Percentiles rank a stretch among this genome's conserved stretches.
Conservation (phyloP, 2,113 vertebrate genomes). For the Tetrao urogallus region DNA sequence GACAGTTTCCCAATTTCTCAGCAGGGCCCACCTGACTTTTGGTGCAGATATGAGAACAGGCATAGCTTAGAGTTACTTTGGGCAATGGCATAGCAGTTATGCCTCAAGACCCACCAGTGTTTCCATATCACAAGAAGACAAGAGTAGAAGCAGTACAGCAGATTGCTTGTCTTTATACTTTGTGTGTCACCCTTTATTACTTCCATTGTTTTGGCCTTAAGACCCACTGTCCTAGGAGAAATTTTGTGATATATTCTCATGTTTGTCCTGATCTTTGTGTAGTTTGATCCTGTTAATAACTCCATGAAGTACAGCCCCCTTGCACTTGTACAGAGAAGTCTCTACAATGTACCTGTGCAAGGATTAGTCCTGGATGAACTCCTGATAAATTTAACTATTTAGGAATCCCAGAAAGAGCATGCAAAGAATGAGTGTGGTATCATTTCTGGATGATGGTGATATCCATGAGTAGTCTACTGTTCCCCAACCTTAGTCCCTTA, state of each 20-base stretch:
- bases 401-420: neutral
- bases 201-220: neutral
- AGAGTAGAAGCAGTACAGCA: neutral
- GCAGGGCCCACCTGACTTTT: neutral
- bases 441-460: neutral
- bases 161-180: neutral
- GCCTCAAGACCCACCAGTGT: neutral
- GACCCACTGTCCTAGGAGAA: neutral
- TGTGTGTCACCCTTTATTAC: neutral
- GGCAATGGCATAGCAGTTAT: neutral
- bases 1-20: fast-evolving
- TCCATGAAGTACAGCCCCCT: neutral
- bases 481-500: neutral
- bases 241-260: neutral
- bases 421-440: neutral
- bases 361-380: fast-evolving
- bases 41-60: fast-evolving
- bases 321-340: neutral
- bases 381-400: neutral
- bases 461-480: neutral
- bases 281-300: too few species aligned
- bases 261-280: neutral
- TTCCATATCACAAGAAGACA: neutral
- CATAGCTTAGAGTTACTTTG: neutral
- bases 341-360: fast-evolving